Evolutionary conservation across 2,797 vertebrate genomes (phyloP), one percentile per base, ranked within the genome.

Genomic region (Chelon auratus): DNA sequence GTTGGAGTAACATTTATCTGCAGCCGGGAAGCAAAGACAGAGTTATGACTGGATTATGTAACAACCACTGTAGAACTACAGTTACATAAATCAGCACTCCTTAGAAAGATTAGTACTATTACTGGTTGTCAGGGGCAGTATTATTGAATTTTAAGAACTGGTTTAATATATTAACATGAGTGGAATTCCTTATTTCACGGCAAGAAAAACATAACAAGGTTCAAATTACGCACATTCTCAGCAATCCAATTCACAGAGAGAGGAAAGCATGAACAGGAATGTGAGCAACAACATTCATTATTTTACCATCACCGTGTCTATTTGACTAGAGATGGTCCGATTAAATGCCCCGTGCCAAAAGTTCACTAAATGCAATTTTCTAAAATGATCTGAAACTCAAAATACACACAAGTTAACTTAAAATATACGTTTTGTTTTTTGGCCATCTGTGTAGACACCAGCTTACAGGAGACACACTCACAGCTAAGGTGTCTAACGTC

Each of bases 1-100:
- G 90, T 91, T 95, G 84, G 87, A 89, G 87, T 91, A 96, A 78
- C 93, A 73, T 87, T 93, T 96, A 81, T 95, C 97, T 99, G 94
- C 36, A 58, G 42, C 15, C 14, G 4, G 43, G 43, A 13, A 67
- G 22, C 8, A 75, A 18, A 62, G 8, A 45, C 1, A 10, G 3
- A 9, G 51, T 70, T 42, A 53, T 3, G 22, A 26, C 15, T 36
- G 14, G 12, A 45, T 17, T 12, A 7, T n/a, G 5, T 1, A 58
- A 40, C 1, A 43, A 56, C 40, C 4, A 50, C 1, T 22, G 43
- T 33, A 33, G 30, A 33, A 33, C 2, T 33, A 33, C 30, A 6
- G 30, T 45, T 45, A 45, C 15, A 45, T 45, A 45, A 45, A 43
- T 42, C 40, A 5, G 14, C 14, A 7, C 42, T 17, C 42, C 15